Evolutionary conservation across 2,888 invertebrate genomes (phyloP), one percentile per base, ranked within the genome.

Genomic region (Sphaeridia pumilis): DNA sequence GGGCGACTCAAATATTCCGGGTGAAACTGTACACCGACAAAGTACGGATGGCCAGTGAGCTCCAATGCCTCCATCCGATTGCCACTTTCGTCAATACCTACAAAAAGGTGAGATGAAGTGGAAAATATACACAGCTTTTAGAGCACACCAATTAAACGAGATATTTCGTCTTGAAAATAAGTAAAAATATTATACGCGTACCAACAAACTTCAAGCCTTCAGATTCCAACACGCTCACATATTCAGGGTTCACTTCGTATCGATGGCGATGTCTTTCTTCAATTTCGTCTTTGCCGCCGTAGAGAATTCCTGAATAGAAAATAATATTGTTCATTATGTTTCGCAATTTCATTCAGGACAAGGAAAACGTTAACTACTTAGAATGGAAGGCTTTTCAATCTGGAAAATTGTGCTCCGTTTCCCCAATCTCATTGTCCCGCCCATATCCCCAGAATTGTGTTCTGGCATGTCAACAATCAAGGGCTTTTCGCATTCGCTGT

Each of bases 401-500:
- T 80, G 79, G 69, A 99, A 86, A 36, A 83, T 73, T 0, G 97
- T 97, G 55, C 79, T 81, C 66, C 95, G 79, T 68, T 84, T 87
- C n/a, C 98, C 98, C 44, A 99, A 74, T 55, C 98, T 76, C 98
- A 99, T 98, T 0, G 98, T 98, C 7, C 95, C 98, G 2, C 98
- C 98, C 76, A 90, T 80, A 63, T 84, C 78, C 0, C 89, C 93
- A 0, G 83, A 81, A 69, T 90, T 89, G 71, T 97, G 93, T 72
- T 99, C 98, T 0, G 97, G 95, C 98, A 99, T 99, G 66, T 98
- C 95, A 57, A 98, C 87, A 3, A 98, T 87, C 35, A 95, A 75
- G 27, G 88, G 86, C 70, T 85, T 73, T 31, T 74, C 73, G 12
- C 85, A 82, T 2, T 81, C 72, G 0, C 83, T 78, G 63, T 83